Evolutionary conservation across 1,140 invertebrate genomes (phyloP), one percentile per base, ranked within the genome.

Genomic region (Listronotus bonariensis): DNA sequence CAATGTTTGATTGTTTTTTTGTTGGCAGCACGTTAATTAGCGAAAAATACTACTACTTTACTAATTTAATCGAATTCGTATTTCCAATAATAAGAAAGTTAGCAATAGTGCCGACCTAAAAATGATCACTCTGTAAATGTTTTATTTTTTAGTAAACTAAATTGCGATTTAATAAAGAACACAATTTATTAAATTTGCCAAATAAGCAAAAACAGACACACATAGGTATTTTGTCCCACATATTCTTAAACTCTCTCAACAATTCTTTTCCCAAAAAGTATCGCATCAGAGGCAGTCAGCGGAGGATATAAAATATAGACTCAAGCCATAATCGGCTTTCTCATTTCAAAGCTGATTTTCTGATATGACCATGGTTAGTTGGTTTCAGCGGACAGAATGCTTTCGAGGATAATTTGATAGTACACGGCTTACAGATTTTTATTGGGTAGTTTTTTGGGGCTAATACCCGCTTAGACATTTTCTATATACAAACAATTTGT

Each of bases 311-410:
- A 53, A 61, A 61, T 61, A 61, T 61, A 61, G 58, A 61, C 58
- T 49, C 46, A 32, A 26, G 31, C 49, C 58, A 52, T 61, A 61
- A 61, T 61, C 58, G 58, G 58, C 58, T 61, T 53, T 52, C 49
- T 51, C 38, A 52, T 61, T 61, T 52, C 58, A 61, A 61, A 61
- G 58, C 58, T 61, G 58, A 61, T 61, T 61, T 53, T 51, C 46
- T 53, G 58, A 61, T 52, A 61, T 53, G 58, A 48, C 49, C 48
- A 61, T 38, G 58, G 48, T 52, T 61, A 41, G 49, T 61, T 61
- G 58, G 58, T 31, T 52, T 31, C 46, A 51, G 11, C 38, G 49
- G 58, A 61, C 46, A 61, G 58, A 42, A 40, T 38, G 46, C 56
- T 49, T 59, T 49, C 32, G 26, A 48, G 46, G 56, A 59, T 57